Conservation (phyloP, 2,797 vertebrate species). For the Trachurus trachurus region DNA sequence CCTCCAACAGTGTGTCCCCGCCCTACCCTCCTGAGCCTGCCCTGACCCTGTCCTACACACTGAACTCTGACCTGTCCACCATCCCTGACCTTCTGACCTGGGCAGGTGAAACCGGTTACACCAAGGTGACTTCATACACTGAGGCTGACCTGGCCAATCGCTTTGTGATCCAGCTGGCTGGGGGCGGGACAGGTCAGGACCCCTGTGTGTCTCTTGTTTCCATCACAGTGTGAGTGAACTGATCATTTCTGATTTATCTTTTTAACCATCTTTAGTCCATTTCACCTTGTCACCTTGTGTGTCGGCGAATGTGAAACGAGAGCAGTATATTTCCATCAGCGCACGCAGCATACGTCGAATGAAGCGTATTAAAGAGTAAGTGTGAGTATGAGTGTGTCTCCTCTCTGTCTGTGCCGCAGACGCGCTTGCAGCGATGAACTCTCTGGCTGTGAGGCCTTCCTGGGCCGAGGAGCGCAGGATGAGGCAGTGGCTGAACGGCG, state of each 20-base stretch:
- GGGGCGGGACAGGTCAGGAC: conserved; percentile 71
- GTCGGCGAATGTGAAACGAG: background rate
- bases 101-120: conserved; percentile 75
- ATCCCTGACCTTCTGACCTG: conserved; percentile 78
- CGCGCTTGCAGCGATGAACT: conserved; percentile 15
- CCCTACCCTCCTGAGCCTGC: conserved; percentile 76
- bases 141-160: conserved; percentile 87
- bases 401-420: conserved; percentile 45
- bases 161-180: conserved; percentile 82
- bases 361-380: background rate
- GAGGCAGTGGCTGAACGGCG: conserved; percentile 66
- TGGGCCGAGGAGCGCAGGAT: conserved; percentile 66
- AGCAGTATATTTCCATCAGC: conserved; percentile 1
- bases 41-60: conserved; percentile 76
- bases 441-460: conserved; percentile 29
- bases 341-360: background rate
- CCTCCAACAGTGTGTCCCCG: conserved; percentile 83
- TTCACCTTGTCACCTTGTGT: background rate
- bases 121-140: conserved; percentile 84
- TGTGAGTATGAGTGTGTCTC: conserved; percentile 20
- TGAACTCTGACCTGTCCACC: conserved; percentile 74
- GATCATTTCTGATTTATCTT: conserved; percentile 7
- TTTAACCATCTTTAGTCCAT: background rate
- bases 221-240: conserved; percentile 43
- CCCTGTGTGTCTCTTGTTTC: conserved; percentile 55